Percentiles rank a stretch among this genome's conserved stretches.
These are phyloP conservation scores for Drosophila formosana DNA, from an alignment of 2,888 invertebrate species.

Conservation along the genomic window DNA sequence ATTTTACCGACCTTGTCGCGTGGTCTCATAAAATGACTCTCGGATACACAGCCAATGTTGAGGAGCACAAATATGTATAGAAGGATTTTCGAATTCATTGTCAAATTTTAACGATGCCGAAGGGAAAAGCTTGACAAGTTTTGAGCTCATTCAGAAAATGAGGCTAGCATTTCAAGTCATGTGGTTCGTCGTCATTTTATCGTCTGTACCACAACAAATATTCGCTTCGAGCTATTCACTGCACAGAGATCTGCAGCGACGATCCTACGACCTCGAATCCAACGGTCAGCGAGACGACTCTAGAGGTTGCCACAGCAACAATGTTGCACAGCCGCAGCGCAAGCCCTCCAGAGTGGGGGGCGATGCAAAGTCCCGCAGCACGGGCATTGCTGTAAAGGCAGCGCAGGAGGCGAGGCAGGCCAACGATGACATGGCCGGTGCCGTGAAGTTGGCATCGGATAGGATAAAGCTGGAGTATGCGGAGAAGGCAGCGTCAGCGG, in stretches of 20 bases:
- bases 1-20: conserved; percentile 37
- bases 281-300: background rate
- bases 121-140: conserved; percentile 4
- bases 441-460: conserved; percentile 90
- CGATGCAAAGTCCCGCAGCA: conserved; percentile 39
- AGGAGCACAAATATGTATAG: conserved; percentile 43
- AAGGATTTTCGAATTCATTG: conserved; percentile 30
- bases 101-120: conserved; percentile 3
- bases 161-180: conserved; percentile 47
- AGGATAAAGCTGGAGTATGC: conserved; percentile 90
- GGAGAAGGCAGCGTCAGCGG: conserved; percentile 89
- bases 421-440: conserved; percentile 86
- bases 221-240: background rate
- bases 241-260: background rate
- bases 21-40: conserved; percentile 25
- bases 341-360: background rate
- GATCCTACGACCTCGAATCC: background rate
- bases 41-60: conserved; percentile 21
- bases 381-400: conserved; percentile 89
- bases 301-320: background rate
- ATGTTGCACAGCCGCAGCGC: background rate
- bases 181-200: conserved; percentile 38
- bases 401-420: conserved; percentile 87
- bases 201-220: conserved; percentile 16
- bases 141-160: conserved; percentile 51